Conservation (phyloP, 2,797 vertebrate species). For the Cryptoprocta ferox region DNA sequence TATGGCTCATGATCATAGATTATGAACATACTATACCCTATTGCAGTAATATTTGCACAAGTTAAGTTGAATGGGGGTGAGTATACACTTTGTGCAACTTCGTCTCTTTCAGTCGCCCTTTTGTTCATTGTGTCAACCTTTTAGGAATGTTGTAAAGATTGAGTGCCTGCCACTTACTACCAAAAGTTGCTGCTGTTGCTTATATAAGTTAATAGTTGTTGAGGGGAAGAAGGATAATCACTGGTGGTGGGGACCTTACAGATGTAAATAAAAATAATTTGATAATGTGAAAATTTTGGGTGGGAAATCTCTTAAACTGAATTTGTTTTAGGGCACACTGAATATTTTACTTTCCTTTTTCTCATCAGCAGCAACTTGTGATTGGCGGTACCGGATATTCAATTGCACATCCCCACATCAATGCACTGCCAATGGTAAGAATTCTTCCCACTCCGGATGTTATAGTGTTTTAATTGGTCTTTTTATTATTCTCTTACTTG, state of each 20-base stretch:
- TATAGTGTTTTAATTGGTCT: conserved; percentile 16
- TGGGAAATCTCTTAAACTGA: conserved; percentile 39
- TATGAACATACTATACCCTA: background rate
- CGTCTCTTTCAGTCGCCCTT: background rate
- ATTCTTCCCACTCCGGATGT: background rate
- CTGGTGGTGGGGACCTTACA: background rate
- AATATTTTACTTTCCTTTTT: conserved; percentile 75
- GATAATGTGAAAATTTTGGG: background rate
- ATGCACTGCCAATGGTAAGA: conserved; percentile 90
- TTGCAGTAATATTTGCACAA: background rate
- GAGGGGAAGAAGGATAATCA: background rate
- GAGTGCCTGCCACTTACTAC: background rate
- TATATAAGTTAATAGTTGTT: background rate
- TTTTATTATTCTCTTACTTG: background rate
- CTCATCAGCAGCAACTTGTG: conserved; percentile 83
- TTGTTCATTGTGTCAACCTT: background rate
- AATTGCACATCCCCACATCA: conserved; percentile 86
- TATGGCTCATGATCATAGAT: background rate
- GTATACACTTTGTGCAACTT: background rate
- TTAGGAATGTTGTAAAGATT: background rate
- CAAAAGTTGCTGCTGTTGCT: background rate
- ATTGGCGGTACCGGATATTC: conserved; percentile 79
- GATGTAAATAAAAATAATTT: background rate
- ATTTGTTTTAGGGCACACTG: conserved; percentile 64
- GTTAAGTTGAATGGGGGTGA: background rate